Evolutionary conservation across 2,113 vertebrate genomes (phyloP).

Genomic region (Alexandromys fortis): DNA sequence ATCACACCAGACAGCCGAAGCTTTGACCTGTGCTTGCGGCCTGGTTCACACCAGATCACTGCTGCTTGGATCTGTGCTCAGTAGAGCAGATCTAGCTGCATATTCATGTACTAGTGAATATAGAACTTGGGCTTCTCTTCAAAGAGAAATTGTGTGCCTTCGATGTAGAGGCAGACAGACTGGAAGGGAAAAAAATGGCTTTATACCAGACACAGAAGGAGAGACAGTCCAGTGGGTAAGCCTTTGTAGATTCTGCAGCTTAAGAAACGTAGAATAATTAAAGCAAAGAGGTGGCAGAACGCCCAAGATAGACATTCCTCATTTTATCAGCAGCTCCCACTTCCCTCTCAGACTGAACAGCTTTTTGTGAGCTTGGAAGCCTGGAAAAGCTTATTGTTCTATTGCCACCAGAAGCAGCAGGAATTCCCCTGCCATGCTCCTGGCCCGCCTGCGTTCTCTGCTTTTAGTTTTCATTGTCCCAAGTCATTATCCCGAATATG

Average conservation of each 20-base stretch:
- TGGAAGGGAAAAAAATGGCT: background rate
- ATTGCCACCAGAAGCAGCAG: background rate
- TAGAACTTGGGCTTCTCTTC: background rate
- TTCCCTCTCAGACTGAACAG: background rate
- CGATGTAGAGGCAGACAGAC: background rate
- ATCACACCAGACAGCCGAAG: background rate
- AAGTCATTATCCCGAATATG: background rate
- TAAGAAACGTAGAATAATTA: slow-evolving; percentile 49
- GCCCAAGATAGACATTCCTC: background rate
- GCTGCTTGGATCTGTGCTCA: background rate
- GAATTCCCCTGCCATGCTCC: background rate
- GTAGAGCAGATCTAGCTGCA: background rate
- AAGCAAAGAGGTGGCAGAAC: slow-evolving; percentile 25
- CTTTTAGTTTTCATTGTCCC: background rate
- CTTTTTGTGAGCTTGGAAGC: background rate
- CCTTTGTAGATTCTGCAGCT: slow-evolving; percentile 9
- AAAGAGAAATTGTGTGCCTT: background rate
- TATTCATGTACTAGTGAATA: background rate
- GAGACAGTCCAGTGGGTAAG: background rate
- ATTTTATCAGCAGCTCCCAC: background rate
- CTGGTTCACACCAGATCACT: background rate
- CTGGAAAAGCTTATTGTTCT: background rate
- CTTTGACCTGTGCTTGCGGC: too few species aligned
- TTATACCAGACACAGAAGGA: background rate
- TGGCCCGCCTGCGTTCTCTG: background rate